Conservation (phyloP, 1,140 invertebrate species). For the Xylocopa sonorina region DNA sequence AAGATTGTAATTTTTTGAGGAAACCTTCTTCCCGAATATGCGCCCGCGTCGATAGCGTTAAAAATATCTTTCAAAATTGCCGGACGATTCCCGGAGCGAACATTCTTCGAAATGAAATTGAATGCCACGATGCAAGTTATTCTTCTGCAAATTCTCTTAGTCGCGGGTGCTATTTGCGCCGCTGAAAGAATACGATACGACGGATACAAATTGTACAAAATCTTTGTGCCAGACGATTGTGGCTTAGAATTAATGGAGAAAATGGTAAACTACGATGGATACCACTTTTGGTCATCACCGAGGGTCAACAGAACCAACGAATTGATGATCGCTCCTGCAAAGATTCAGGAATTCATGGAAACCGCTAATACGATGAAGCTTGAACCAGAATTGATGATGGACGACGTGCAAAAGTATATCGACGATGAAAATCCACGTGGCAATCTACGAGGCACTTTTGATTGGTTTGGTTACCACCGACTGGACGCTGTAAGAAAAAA, state of each 20-base stretch:
- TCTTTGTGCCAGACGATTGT: neutral
- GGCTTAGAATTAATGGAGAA: neutral
- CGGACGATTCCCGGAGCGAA: no score
- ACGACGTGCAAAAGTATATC: slow-evolving; percentile 73
- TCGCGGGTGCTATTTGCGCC: neutral
- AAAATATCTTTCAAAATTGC: no score
- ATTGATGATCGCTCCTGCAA: slow-evolving; percentile 72
- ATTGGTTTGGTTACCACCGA: slow-evolving; percentile 37
- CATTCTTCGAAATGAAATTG: neutral
- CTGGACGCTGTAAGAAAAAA: slow-evolving; percentile 15
- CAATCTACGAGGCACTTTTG: neutral
- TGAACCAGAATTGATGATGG: slow-evolving; percentile 62
- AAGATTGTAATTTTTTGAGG: no score
- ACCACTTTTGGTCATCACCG: slow-evolving; percentile 69
- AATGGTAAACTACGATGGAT: slow-evolving; percentile 35
- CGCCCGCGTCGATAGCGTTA: no score
- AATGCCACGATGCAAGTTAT: neutral
- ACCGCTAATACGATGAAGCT: slow-evolving; percentile 57
- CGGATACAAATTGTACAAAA: slow-evolving; percentile 19
- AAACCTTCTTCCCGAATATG: no score
- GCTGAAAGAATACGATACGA: slow-evolving; percentile 35
- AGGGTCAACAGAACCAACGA: slow-evolving; percentile 58
- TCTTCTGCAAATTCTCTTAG: neutral
- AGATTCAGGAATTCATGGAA: slow-evolving; percentile 62
- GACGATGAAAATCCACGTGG: slow-evolving; percentile 68